Evolutionary conservation across 2,888 invertebrate species (phyloP), one percentile per base, ranked within the genome.

Genomic region (Melanostoma scalare): DNA sequence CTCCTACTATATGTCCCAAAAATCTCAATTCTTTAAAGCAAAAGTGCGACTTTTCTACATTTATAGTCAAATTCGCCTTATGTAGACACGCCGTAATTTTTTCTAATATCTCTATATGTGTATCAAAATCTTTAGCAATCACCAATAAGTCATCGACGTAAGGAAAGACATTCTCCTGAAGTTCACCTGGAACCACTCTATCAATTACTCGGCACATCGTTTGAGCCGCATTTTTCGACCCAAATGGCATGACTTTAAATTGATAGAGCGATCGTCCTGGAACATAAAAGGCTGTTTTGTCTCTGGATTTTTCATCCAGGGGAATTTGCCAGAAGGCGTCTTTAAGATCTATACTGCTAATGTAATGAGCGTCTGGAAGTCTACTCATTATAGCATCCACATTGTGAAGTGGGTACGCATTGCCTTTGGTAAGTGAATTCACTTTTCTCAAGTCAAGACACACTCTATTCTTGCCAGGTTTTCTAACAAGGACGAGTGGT

Each of bases 401-500:
- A 10, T 44, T 31, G 6, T 85, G 50, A 9, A 31, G 48, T 8
- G 48, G 31, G 4, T 50, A 50, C 31, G 48, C 48, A 50, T 6
- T 31, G 72, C 85, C 74, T 35, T 81, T 81, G 0, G 87, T 87
- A 0, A 88, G 86, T 2, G 55, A 42, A 38, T 89, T 89, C 0
- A 89, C 67, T 40, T 87, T 86, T 4, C 88, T 35, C n/a, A 86
- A 87, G 42, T 88, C 88, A 0, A 89, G 69, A 38, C 88, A 88
- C 6, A 88, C 86, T 0, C 87, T 46, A 38, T 81, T 86, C 3
- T 76, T 85, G 0, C 86, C 86, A n/a, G 86, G 79, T 63, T 88
- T 88, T 2, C 71, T 67, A 0, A 88, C 87, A 61, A 88, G 79
- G 0, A 87, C 86, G 0, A 87, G 81, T 2, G 88, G 87, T 4